Conservation (phyloP, 2,797 vertebrate species). For the Echeneis naucrates region DNA sequence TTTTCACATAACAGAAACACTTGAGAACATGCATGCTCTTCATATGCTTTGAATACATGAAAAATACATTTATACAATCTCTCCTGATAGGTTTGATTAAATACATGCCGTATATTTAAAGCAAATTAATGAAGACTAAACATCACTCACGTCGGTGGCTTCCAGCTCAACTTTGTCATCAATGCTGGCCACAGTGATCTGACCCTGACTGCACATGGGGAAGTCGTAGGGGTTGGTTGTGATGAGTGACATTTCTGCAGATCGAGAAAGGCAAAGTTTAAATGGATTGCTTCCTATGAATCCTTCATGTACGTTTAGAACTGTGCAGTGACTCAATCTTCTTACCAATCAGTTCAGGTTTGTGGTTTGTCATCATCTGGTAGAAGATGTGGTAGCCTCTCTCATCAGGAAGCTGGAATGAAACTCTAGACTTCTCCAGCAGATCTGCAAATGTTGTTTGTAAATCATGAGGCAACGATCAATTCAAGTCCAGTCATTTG, state of each 20-base stretch:
- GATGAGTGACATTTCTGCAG: conserved; percentile 88
- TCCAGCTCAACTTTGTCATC: conserved; percentile 90
- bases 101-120: no score
- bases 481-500: not conserved
- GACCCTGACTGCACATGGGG: conserved; percentile 89
- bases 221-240: conserved; percentile 92
- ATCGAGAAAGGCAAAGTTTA: not conserved
- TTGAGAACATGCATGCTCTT: no score
- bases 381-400: conserved; percentile 93
- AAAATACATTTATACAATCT: no score
- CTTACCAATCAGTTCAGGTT: conserved; percentile 89
- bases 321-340: not conserved
- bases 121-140: no score
- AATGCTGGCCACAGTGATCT: conserved; percentile 91
- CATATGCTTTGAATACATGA: no score
- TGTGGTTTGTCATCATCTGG: conserved; percentile 91
- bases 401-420: conserved; percentile 89
- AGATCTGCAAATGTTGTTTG: conserved; percentile 79
- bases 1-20: no score
- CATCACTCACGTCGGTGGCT: conserved; percentile 90
- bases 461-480: conserved; percentile 12
- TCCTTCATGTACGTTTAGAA: not conserved
- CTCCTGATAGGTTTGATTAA: no score
- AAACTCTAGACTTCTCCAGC: conserved; percentile 91
- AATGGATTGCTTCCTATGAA: not conserved